Evolutionary conservation across 2,113 vertebrate species (phyloP).

Genomic region (Chiloscyllium plagiosum): DNA sequence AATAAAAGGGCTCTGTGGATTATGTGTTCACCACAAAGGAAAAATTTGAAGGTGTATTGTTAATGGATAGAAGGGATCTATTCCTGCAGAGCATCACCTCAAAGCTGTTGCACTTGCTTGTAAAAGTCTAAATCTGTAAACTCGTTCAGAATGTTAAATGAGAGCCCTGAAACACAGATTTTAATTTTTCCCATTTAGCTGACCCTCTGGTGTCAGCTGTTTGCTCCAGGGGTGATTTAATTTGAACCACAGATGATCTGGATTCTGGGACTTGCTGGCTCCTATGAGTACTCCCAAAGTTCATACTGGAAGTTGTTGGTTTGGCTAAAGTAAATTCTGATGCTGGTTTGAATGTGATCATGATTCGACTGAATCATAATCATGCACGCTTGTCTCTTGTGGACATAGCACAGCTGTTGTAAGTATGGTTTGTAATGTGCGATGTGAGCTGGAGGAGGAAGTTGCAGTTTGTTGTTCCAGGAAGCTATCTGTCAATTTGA

Average conservation of each 20-base stretch:
- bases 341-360: not conserved
- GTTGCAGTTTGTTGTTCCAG: constrained; percentile 31
- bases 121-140: not conserved
- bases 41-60: not conserved
- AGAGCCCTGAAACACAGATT: not conserved
- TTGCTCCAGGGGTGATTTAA: too few relatives aligned
- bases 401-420: not conserved
- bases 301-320: not conserved
- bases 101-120: not conserved
- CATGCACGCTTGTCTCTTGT: not conserved
- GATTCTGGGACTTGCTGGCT: not conserved
- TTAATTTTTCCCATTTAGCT: not conserved
- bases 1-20: not conserved
- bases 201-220: not conserved
- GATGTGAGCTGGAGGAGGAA: constrained; percentile 29
- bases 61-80: not conserved
- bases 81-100: not conserved
- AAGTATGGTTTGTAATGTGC: constrained; percentile 2
- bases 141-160: not conserved
- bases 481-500: constrained; percentile 34
- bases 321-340: not conserved
- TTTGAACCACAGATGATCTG: not conserved
- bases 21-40: not conserved
- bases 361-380: constrained; percentile 15
- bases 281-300: not conserved